Evolutionary conservation across 2,797 vertebrate species (phyloP), one percentile per base, ranked within the genome.

Genomic region (Halcyon smyrnensis): DNA sequence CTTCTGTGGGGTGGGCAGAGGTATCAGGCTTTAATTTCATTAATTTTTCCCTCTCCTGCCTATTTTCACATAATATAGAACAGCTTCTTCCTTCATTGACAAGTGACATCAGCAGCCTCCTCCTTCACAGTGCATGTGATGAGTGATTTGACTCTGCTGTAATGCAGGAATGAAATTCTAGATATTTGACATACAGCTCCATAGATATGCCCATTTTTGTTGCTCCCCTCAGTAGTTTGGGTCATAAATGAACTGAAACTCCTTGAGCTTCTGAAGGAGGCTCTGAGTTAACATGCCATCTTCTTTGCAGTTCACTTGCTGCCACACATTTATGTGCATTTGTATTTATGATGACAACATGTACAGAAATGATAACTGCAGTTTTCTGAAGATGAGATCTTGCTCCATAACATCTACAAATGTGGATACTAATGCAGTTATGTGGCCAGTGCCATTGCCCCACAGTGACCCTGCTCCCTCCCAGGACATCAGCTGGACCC

Each of bases 331-430:
- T 96, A 86, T 75, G 63, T 53, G 75, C 56, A 94, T 87, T 95
- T 87, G 67, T 90, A 95, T 96, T 97, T 96, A 96, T 69, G 90
- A 91, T 65, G 91, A 95, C 90, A 96, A 95, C 90, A 92, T 10
- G 56, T 82, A 91, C 90, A 88, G 87, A 53, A 92, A 96, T 32
- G 80, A 84, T 84, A 95, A 93, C 62, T 10, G 39, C 70, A 64
- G 46, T 88, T 95, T 94, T 95, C 92, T 95, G 15, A 51, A 14
- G 57, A 86, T 5, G 25, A 74, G 32, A 32, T 57, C 41, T 37
- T 57, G 21, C 37, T 36, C 43, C 32, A 1, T 21, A 32, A 28
- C 16, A 50, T 9, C 30, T 3, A 14, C 8, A 36, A 37, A 50
- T 0, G 7, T 18, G 10, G 15, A n/a, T 45, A 41, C 11, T 11